Percentiles rank a stretch among this genome's conserved stretches.
Evolutionary conservation across 2,113 vertebrate species (phyloP).

Genomic region (Nannospalax galili): DNA sequence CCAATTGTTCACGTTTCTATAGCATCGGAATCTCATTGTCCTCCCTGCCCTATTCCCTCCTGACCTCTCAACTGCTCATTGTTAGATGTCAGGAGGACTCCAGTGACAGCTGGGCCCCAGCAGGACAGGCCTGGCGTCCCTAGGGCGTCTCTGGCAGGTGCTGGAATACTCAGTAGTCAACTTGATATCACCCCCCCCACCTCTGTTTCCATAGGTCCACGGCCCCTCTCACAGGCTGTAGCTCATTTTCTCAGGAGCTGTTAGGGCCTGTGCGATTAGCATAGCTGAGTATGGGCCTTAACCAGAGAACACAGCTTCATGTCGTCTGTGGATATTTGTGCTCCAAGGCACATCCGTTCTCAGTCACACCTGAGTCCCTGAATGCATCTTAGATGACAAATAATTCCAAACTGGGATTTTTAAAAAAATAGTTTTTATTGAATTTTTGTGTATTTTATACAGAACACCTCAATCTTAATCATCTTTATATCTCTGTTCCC

Average conservation of each 20-base stretch:
- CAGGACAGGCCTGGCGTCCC: constrained; percentile 49
- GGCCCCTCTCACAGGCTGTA: background rate
- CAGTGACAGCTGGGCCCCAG: constrained; percentile 74
- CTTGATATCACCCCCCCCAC: background rate
- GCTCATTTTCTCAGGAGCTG: background rate
- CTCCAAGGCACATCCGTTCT: background rate
- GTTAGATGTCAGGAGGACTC: constrained; percentile 60
- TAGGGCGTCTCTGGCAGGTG: constrained; percentile 71
- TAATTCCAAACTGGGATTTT: background rate
- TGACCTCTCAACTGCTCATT: constrained; percentile 76
- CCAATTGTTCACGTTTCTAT: constrained; percentile 77
- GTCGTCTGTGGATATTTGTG: background rate
- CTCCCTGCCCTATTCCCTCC: constrained; percentile 61
- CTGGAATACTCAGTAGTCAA: constrained; percentile 41
- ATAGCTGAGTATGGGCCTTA: background rate
- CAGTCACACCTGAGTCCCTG: background rate
- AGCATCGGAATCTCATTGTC: constrained; percentile 80
- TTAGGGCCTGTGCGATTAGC: background rate
- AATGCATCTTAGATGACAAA: background rate
- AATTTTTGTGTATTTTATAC: too few relatives aligned
- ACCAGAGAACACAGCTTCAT: background rate
- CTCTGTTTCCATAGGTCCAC: background rate
- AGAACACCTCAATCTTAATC: too few relatives aligned
- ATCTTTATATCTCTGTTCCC: too few relatives aligned
- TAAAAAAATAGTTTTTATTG: too few relatives aligned